Conservation (phyloP, 2,888 invertebrate species). For the Macaria liturata region DNA sequence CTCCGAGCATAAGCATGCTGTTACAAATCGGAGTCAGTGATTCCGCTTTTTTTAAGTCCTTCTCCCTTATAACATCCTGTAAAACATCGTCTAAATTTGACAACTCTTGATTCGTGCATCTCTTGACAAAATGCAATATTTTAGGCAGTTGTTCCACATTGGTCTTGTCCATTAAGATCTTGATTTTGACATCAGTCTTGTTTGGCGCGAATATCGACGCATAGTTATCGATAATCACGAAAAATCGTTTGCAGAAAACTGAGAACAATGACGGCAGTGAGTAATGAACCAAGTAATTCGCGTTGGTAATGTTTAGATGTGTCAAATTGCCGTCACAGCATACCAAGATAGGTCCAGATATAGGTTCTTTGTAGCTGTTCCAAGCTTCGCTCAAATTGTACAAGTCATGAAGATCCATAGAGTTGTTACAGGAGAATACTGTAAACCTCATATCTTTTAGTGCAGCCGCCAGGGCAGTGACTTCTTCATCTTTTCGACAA, state of each 20-base stretch:
- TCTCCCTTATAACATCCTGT: slow-evolving; percentile 54
- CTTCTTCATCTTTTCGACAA: slow-evolving; percentile 83
- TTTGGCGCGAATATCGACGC: slow-evolving; percentile 59
- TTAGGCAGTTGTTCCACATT: slow-evolving; percentile 84
- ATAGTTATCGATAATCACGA: slow-evolving; percentile 85
- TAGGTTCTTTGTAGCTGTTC: slow-evolving; percentile 64
- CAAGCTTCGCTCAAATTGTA: slow-evolving; percentile 64
- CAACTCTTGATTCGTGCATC: slow-evolving; percentile 57
- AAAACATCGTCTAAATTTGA: slow-evolving; percentile 53
- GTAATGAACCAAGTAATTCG: slow-evolving; percentile 87
- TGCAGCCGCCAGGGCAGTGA: slow-evolving; percentile 60
- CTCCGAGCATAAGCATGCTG: slow-evolving; percentile 85
- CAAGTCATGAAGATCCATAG: slow-evolving; percentile 66
- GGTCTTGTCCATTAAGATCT: slow-evolving; percentile 83
- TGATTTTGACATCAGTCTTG: slow-evolving; percentile 59
- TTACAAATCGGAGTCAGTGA: slow-evolving; percentile 81
- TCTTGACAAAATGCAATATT: slow-evolving; percentile 82
- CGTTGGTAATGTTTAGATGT: slow-evolving; percentile 85
- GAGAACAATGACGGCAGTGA: slow-evolving; percentile 86
- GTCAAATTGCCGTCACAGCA: slow-evolving; percentile 87
- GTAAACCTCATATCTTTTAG: slow-evolving; percentile 47
- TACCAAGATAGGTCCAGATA: slow-evolving; percentile 81
- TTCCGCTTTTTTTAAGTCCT: slow-evolving; percentile 70
- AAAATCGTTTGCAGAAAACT: slow-evolving; percentile 87
- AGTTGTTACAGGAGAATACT: slow-evolving; percentile 58